Percentiles rank a stretch among this genome's conserved stretches.
Conservation (phyloP, 2,113 vertebrate species). For the Scartelaos histophorus region DNA sequence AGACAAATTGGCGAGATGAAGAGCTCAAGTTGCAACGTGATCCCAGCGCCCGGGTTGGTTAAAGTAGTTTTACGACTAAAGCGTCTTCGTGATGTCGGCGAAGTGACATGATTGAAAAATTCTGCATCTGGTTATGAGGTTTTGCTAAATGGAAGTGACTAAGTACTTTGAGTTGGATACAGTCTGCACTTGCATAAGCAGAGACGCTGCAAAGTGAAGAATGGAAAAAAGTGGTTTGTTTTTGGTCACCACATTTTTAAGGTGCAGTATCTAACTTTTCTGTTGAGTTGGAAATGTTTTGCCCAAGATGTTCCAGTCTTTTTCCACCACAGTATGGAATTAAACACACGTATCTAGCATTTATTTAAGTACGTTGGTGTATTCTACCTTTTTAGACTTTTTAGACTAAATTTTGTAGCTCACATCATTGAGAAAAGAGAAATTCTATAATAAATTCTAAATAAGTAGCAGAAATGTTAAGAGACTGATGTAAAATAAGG, state of each 20-base stretch:
- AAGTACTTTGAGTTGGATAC: conserved; percentile 14
- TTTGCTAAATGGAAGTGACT: conserved; percentile 34
- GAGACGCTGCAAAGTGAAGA: neutral
- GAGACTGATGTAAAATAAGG: too few relatives aligned
- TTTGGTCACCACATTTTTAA: too few relatives aligned
- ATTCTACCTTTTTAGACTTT: too few relatives aligned
- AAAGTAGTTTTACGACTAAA: conserved; percentile 52
- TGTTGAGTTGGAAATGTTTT: neutral
- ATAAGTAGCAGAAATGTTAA: too few relatives aligned
- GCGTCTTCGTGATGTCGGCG: conserved; percentile 43
- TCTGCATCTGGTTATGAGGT: conserved; percentile 42
- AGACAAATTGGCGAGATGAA: conserved; percentile 60
- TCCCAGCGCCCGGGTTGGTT: conserved; percentile 49
- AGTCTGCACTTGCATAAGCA: neutral
- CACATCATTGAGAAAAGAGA: too few relatives aligned
- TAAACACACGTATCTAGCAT: neutral
- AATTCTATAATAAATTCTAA: too few relatives aligned
- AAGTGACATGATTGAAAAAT: conserved; percentile 46
- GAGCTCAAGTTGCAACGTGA: conserved; percentile 46
- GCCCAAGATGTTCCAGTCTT: neutral
- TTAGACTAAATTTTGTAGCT: too few relatives aligned
- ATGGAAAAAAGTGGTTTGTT: too few relatives aligned
- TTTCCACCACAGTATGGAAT: neutral
- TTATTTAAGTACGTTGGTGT: too few relatives aligned
- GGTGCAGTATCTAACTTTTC: neutral